Conservation (phyloP, 2,888 invertebrate species). For the Oasisia sp. region DNA sequence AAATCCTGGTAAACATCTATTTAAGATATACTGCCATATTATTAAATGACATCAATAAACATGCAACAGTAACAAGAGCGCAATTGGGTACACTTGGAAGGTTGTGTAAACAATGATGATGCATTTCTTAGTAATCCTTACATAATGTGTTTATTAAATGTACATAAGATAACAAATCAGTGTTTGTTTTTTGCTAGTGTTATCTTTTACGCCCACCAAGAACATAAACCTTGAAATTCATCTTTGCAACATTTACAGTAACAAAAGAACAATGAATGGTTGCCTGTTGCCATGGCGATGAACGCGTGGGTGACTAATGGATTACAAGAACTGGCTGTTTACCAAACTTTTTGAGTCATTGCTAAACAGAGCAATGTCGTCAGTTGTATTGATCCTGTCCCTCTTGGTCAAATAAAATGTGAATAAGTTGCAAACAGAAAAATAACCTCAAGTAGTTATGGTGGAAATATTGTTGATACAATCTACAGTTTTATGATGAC, state of each 20-base stretch:
- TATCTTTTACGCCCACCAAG: background rate
- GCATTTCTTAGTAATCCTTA: background rate
- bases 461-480: background rate
- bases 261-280: slow-evolving; percentile 6
- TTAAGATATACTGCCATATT: background rate
- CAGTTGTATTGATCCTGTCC: background rate
- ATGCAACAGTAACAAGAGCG: background rate
- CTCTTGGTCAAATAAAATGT: background rate
- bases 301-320: slow-evolving; percentile 3
- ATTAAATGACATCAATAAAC: background rate
- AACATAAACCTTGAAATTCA: background rate
- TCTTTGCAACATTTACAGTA: background rate
- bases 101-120: background rate
- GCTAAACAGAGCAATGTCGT: background rate
- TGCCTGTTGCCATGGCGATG: background rate
- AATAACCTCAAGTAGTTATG: background rate
- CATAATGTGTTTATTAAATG: background rate
- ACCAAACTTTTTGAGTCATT: slow-evolving; percentile 1
- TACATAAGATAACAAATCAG: background rate
- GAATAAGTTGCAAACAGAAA: background rate
- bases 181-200: background rate
- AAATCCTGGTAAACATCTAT: background rate
- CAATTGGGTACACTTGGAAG: background rate
- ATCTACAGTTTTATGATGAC: background rate
- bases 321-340: background rate